Base-by-base conservation (phyloP, 2,113 vertebrate genomes). In the Ahaetulla prasina region DNA sequence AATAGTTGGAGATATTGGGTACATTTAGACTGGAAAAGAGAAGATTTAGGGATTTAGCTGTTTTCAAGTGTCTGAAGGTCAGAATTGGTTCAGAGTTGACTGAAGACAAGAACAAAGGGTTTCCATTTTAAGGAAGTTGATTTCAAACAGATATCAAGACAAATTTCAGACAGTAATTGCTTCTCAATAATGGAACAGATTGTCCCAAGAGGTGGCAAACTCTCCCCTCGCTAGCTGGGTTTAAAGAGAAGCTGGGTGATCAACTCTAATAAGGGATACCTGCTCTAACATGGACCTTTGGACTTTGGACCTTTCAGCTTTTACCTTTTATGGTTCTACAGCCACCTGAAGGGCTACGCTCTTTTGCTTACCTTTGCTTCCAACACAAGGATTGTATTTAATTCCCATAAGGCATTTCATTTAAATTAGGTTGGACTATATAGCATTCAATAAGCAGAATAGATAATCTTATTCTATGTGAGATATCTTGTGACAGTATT, bases 401-500 rank as follows among this genome's bases (percentile, higher is more conserved):
- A 20, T 90, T 50, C 18, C 27, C n/a, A 25, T 22, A 50, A 12
- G 11, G 11, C 22, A 30, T 63, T 47, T 49, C 45, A 27, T 74
- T 49, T 80, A 47, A 25, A 11, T 89, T 11, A 18, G 6, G 22
- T 12, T 90, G 47, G 52, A 74, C 22, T 57, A 0, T 87, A 86
- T 43, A 52, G 27, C 92, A 94, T 90, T 55, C 55, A 93, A 91
- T 90, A 91, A 92, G 89, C n/a, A 92, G 93, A 93, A 80, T 0
- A 0, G 12, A 91, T 16, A 45, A 91, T 22, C 53, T 91, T 57
- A 54, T 86, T 30, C 4, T 57, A 89, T 57, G 63, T 96, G 43
- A 86, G 39, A 57, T 54, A 90, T 91, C 68, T 93, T 90, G 30
- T 22, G 90, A 89, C 94, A 95, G 92, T 92, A 95, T 92, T 96